Conservation (phyloP, 1,140 invertebrate genomes). For the Drepana arcuata region DNA sequence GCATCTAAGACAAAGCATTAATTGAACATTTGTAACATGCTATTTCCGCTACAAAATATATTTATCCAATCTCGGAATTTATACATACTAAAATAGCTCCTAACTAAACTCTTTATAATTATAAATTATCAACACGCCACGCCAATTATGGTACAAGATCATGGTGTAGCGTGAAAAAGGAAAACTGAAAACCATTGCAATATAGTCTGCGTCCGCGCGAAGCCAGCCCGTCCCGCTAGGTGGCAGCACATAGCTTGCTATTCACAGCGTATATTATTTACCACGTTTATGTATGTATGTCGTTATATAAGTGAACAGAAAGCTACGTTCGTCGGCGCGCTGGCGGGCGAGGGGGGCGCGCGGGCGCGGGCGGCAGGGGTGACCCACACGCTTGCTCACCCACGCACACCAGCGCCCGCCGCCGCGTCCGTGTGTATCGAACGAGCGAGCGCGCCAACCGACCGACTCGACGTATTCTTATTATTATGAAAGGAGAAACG, state of each 20-base stretch:
- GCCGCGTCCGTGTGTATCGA: constrained; percentile 45
- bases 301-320: constrained; percentile 71
- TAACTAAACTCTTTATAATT: neutral
- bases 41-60: neutral
- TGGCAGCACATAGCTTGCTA: constrained; percentile 66
- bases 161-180: constrained; percentile 21
- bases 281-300: constrained; percentile 58
- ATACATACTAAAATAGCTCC: neutral
- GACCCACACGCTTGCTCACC: constrained; percentile 8
- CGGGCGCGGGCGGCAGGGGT: constrained; percentile 15
- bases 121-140: neutral
- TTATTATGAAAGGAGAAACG: constrained; percentile 72
- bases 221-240: constrained; percentile 51
- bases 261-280: constrained; percentile 66
- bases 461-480: constrained; percentile 68
- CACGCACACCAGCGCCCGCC: constrained; percentile 33
- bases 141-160: constrained; percentile 1
- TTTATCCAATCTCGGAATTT: neutral
- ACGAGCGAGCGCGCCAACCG: constrained; percentile 50
- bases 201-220: constrained; percentile 42
- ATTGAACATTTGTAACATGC: neutral
- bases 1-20: neutral
- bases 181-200: constrained; percentile 38
- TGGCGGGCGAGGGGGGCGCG: constrained; percentile 14
- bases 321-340: constrained; percentile 53